Conservation (phyloP, 1,140 invertebrate genomes). For the Melanaphis sacchari region DNA sequence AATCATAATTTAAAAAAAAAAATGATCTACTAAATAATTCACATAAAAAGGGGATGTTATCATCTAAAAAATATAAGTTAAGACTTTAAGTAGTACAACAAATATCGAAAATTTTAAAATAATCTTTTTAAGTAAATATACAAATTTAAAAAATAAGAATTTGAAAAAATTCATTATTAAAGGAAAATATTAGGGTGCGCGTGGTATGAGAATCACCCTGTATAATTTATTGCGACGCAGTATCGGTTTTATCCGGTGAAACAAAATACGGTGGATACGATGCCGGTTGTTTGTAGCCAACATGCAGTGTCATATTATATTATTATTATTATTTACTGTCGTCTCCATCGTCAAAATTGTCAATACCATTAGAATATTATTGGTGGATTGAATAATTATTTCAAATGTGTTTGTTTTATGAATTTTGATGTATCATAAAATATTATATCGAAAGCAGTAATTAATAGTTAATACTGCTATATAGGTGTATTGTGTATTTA, state of each 20-base stretch:
- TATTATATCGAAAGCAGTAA: neutral
- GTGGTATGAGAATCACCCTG: neutral
- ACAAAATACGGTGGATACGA: neutral
- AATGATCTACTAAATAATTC: no score
- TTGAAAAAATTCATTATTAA: no score
- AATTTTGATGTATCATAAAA: neutral
- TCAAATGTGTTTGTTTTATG: neutral
- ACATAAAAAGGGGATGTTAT: no score
- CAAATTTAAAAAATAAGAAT: no score
- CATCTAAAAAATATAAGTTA: no score
- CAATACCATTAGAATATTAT: neutral
- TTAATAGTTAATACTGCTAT: no score
- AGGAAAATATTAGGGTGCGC: no score
- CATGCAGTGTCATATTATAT: neutral
- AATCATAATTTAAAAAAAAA: no score
- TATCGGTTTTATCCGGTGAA: neutral
- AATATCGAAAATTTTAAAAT: no score
- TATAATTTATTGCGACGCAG: neutral
- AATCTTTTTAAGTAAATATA: no score
- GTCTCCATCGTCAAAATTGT: neutral
- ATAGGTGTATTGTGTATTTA: neutral
- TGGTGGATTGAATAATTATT: neutral
- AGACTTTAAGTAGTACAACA: no score
- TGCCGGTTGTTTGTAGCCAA: neutral
- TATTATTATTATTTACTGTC: neutral